Evolutionary conservation across 2,797 vertebrate species (phyloP), one percentile per base, ranked within the genome.

Genomic region (Lophotriccus pileatus): DNA sequence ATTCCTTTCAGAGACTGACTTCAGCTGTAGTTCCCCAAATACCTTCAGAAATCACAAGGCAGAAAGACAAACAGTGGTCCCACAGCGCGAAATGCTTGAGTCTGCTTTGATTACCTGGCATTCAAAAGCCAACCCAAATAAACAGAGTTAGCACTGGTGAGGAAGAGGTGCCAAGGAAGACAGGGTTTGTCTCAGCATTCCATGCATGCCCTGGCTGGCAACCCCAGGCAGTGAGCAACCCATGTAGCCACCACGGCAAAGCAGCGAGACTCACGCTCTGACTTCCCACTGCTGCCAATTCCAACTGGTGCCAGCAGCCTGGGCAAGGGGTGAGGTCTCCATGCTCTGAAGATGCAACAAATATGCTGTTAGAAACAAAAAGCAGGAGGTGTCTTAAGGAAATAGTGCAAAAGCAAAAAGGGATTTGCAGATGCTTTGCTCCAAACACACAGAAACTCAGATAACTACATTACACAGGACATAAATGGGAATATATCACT

Each of bases 181-280:
- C 18, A 27, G 9, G 9, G 32, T 37, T 36, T 59, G 23, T 41
- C 64, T 58, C 32, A 13, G 18, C 3, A 30, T 36, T 10, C 37
- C 12, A 1, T 21, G 41, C 8, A 1, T 39, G 37, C 49, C 32
- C 64, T 44, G 84, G 32, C 63, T 63, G 37, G 12, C 39, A 34
- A 27, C 1, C 1, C 41, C 36, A 7, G 25, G 4, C 19, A 47
- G 9, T 23, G 27, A 75, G 53, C n/a, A 47, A 30, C 46, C 50
- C 20, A 10, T 0, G 0, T 9, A 58, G 43, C n/a, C n/a, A 6
- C 8, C 3, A 0, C 49, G 77, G 64, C 37, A 30, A 41, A 69
- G 30, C 46, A 60, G 21, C 1, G 4, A 78, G 17, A 17, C 22
- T 44, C 27, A 2, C 3, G 4, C 52, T 75, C 0, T 0, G 8